phyloP scores from a whole-genome alignment of 2,113 vertebrate genomes.

The Cromileptes altivelis region DNA sequence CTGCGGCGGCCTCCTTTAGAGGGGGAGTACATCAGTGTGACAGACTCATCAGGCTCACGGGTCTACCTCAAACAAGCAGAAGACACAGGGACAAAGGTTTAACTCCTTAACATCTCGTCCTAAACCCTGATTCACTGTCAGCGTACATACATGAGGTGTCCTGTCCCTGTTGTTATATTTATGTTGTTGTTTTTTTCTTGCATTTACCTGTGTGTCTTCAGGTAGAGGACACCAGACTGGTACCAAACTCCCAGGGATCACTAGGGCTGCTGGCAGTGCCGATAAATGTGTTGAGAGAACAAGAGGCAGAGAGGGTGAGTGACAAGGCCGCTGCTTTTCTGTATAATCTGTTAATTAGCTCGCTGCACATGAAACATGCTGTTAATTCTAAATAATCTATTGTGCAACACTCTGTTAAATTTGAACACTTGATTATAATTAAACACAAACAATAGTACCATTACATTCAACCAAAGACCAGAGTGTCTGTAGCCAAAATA shows the following conservation, averaged over 20 bases:
- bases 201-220: conserved; percentile 57
- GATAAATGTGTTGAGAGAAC: conserved; percentile 89
- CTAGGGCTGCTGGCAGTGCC: conserved; percentile 90
- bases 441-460: not conserved
- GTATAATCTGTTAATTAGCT: not conserved
- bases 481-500: not conserved
- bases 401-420: not conserved
- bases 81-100: conserved; percentile 75
- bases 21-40: conserved; percentile 94
- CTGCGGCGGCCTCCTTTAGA: conserved; percentile 89
- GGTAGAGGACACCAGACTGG: conserved; percentile 67
- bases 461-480: not conserved
- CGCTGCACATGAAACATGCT: not conserved
- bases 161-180: not conserved
- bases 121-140: not conserved
- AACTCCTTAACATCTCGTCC: not conserved
- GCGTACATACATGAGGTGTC: not conserved
- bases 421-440: not conserved
- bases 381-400: not conserved
- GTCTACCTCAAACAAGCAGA: conserved; percentile 89
- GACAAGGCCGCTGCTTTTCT: not conserved
- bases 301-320: conserved; percentile 89
- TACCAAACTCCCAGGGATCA: conserved; percentile 78
- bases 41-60: conserved; percentile 87
- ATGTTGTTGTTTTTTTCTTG: not conserved